A percentile compares a stretch with the other conserved stretches of the same genome.
Conservation (phyloP, 2,113 vertebrate genomes). For the Panthera tigris region DNA sequence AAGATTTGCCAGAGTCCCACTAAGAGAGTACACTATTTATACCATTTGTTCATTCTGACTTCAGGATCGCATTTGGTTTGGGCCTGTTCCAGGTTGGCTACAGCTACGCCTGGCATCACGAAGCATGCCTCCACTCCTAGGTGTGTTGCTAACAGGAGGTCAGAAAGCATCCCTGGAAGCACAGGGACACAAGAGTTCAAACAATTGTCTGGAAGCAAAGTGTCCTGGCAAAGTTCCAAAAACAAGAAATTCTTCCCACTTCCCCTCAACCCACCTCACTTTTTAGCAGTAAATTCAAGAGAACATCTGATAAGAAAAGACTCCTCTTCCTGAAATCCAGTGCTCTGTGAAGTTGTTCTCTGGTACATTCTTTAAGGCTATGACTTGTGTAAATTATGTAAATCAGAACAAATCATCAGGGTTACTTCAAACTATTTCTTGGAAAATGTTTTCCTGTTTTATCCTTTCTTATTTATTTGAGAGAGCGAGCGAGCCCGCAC, state of each 20-base stretch:
- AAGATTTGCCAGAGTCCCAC: not conserved
- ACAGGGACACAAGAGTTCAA: slow-evolving; percentile 42
- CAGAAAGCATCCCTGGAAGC: slow-evolving; percentile 71
- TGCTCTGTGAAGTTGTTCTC: not conserved
- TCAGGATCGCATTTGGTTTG: not conserved
- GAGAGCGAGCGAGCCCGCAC: too few relatives aligned
- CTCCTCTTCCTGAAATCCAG: not conserved
- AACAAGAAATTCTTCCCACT: slow-evolving; percentile 50
- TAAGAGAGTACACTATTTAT: not conserved
- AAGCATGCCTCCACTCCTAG: slow-evolving; percentile 46
- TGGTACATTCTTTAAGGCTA: not conserved
- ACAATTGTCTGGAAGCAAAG: slow-evolving; percentile 72
- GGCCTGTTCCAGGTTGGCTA: not conserved
- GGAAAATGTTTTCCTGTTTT: not conserved
- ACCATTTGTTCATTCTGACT: not conserved
- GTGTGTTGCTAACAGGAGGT: slow-evolving; percentile 3
- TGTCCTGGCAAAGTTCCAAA: slow-evolving; percentile 70
- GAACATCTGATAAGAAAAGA: not conserved
- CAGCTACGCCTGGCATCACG: not conserved
- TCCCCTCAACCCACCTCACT: slow-evolving; percentile 61
- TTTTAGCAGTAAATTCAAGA: slow-evolving; percentile 45
- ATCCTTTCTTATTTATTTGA: too few relatives aligned
- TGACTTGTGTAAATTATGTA: not conserved
- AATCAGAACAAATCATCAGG: not conserved
- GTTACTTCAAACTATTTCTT: not conserved